phyloP scores from a whole-genome alignment of 2,113 vertebrate genomes.

The Xyliphius kryptos region DNA sequence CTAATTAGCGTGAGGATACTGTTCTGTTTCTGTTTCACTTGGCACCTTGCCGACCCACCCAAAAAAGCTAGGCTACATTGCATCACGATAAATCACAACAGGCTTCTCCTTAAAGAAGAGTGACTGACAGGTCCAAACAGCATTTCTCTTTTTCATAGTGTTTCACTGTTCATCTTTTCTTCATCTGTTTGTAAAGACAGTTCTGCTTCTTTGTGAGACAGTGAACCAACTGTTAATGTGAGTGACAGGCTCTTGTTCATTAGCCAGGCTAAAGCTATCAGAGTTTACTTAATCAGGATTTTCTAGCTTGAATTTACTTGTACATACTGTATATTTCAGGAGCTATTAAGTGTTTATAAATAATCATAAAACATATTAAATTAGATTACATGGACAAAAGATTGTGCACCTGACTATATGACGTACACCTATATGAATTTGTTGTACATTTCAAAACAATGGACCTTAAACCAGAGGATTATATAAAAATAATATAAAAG shows the following conservation, averaged over 20 bases:
- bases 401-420: too few species aligned
- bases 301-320: too few species aligned
- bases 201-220: conserved; percentile 1
- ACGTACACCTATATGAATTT: too few species aligned
- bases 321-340: too few species aligned
- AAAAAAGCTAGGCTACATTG: conserved; percentile 42
- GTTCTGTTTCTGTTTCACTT: conserved; percentile 36
- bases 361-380: too few species aligned
- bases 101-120: neutral
- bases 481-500: too few species aligned
- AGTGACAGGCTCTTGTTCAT: neutral
- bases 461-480: too few species aligned
- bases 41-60: conserved; percentile 43
- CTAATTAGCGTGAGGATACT: conserved; percentile 59
- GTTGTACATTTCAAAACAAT: too few species aligned
- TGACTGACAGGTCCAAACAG: conserved; percentile 21
- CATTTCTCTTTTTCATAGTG: neutral
- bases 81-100: conserved; percentile 27
- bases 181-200: conserved; percentile 6
- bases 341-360: too few species aligned
- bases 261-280: neutral
- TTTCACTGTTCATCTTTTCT: conserved; percentile 8
- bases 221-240: neutral
- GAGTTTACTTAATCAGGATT: too few species aligned
- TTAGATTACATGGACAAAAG: too few species aligned